phyloP scores from a whole-genome alignment of 2,888 invertebrate species.

The Aquatica leii region DNA sequence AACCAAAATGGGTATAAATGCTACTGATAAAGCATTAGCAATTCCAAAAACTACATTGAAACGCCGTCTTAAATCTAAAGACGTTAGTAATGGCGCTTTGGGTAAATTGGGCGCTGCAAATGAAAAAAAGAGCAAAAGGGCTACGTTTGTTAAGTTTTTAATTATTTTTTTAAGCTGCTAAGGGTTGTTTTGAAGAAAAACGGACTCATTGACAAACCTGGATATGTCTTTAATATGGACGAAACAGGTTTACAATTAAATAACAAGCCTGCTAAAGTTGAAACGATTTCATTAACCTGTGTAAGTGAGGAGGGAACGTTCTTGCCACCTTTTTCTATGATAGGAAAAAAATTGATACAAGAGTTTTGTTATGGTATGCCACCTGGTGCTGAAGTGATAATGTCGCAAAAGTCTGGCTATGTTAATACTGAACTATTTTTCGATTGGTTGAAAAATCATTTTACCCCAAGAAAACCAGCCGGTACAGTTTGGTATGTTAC shows the following conservation, averaged over 20 bases:
- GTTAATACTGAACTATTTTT: background rate
- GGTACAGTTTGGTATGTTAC: background rate
- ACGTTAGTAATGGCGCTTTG: background rate
- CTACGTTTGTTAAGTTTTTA: background rate
- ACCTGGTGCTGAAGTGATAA: too few relatives aligned
- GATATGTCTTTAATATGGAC: too few relatives aligned
- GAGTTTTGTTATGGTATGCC: slow-evolving; percentile 39
- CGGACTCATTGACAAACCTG: background rate
- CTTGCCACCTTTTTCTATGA: slow-evolving; percentile 8
- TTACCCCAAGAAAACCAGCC: slow-evolving; percentile 1
- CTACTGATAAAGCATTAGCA: background rate
- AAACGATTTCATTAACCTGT: background rate
- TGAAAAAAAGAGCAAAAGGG: background rate
- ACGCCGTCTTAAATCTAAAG: too few relatives aligned
- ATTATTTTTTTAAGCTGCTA: background rate
- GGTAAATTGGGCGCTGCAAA: background rate
- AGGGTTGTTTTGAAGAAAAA: background rate
- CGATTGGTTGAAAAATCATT: background rate
- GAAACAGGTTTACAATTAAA: too few relatives aligned
- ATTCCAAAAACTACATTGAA: background rate
- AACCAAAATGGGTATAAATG: background rate
- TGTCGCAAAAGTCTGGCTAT: slow-evolving; percentile 19
- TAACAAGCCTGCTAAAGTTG: too few relatives aligned
- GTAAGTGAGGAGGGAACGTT: slow-evolving; percentile 1
- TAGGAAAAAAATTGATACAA: too few relatives aligned